These are phyloP conservation scores for Camponotus vicinus DNA, from an alignment of 1,140 invertebrate genomes.

Conservation along the genomic window DNA sequence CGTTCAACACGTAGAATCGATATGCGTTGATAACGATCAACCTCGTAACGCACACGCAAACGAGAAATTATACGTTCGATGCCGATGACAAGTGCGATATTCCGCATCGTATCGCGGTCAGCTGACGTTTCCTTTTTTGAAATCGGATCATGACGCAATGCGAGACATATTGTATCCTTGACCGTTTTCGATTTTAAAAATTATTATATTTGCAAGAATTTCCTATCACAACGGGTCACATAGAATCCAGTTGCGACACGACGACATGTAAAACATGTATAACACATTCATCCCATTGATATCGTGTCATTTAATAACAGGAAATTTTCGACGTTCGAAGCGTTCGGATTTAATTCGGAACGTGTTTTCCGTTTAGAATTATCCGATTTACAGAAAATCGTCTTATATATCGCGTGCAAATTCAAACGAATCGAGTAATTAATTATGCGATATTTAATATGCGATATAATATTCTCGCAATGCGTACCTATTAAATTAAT, in stretches of 20 bases:
- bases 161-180: neutral
- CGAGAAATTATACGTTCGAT: conserved; percentile 42
- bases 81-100: conserved; percentile 26
- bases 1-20: conserved; percentile 25
- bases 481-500: conserved; percentile 12
- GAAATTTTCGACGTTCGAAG: conserved; percentile 10
- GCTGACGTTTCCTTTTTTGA: neutral
- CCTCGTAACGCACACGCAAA: conserved; percentile 38
- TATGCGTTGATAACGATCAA: conserved; percentile 21
- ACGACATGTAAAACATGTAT: neutral
- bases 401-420: conserved; percentile 5
- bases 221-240: conserved; percentile 1
- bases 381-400: neutral
- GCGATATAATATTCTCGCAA: too few relatives aligned
- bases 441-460: too few relatives aligned
- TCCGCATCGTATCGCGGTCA: conserved; percentile 20
- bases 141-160: neutral
- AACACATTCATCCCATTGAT: neutral
- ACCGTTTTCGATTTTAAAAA: neutral
- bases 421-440: neutral
- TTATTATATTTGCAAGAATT: conserved; percentile 11
- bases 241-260: neutral
- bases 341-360: neutral
- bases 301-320: conserved; percentile 5
- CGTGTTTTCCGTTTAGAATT: neutral